Conservation (phyloP, 2,888 invertebrate species). For the Galerucella pusilla region DNA sequence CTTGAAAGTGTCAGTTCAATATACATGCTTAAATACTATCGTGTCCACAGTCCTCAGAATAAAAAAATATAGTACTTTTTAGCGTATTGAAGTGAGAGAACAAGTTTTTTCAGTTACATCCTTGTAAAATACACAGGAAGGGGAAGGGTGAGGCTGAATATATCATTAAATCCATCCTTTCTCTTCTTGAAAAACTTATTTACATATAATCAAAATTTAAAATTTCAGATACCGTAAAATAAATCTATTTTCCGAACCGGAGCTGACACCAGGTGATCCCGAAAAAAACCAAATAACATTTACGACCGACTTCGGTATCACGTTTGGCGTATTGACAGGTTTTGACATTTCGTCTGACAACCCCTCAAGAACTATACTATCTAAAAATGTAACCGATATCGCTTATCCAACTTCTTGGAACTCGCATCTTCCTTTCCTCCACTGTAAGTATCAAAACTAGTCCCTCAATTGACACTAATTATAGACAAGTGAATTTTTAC, state of each 20-base stretch:
- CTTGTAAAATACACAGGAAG: too few species aligned
- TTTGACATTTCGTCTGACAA: constrained; percentile 49
- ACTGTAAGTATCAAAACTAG: constrained; percentile 46
- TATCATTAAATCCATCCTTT: too few species aligned
- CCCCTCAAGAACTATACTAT: constrained; percentile 48
- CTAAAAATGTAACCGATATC: constrained; percentile 47
- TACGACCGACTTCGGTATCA: constrained; percentile 50
- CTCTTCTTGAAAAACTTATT: too few species aligned
- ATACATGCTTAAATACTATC: too few species aligned
- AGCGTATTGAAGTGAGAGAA: too few species aligned
- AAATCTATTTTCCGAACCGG: constrained; percentile 49
- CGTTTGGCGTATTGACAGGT: constrained; percentile 51
- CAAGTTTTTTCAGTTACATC: too few species aligned
- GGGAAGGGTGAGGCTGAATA: too few species aligned
- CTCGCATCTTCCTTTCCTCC: constrained; percentile 48
- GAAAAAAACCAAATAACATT: constrained; percentile 44
- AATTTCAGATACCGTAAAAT: constrained; percentile 53
- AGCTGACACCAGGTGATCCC: constrained; percentile 47
- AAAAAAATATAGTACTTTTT: too few species aligned
- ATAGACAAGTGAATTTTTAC: too few species aligned
- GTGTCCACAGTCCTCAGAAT: too few species aligned
- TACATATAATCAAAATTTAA: background rate
- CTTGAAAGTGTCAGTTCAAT: too few species aligned
- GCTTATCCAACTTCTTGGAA: constrained; percentile 50
- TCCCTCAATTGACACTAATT: too few species aligned